Conservation (phyloP, 2,113 vertebrate genomes). For the Paradisaea rubra region DNA sequence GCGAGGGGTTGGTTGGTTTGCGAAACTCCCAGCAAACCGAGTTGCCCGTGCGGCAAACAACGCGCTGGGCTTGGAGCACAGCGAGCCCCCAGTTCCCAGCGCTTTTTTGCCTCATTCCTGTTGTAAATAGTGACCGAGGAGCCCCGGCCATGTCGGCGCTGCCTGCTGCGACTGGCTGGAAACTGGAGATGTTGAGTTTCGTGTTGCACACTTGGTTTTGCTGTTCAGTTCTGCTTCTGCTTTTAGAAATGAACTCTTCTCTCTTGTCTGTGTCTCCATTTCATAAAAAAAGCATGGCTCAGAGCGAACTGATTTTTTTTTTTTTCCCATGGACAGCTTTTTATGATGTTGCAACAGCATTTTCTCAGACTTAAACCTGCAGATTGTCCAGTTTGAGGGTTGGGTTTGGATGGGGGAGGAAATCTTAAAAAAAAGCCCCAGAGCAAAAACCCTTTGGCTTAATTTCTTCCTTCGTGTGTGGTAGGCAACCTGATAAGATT, state of each 20-base stretch:
- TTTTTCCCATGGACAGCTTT: neutral
- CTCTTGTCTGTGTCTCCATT: neutral
- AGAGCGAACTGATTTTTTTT: neutral
- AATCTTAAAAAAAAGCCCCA: neutral
- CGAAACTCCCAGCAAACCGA: neutral
- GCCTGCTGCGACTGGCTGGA: neutral
- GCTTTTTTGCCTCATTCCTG: neutral
- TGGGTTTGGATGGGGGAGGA: neutral
- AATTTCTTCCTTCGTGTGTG: neutral
- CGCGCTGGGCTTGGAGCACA: rapidly evolving
- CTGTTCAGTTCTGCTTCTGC: slow-evolving; percentile 3
- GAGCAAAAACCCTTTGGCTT: neutral
- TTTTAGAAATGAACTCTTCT: neutral
- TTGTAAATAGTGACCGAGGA: neutral
- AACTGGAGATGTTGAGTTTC: neutral
- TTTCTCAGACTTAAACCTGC: neutral
- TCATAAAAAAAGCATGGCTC: neutral
- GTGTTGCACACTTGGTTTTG: neutral
- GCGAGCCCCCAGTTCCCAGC: rapidly evolving
- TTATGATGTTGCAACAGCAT: neutral
- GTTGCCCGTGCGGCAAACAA: rapidly evolving
- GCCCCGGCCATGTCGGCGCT: neutral
- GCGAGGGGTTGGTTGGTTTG: neutral
- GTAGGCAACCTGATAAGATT: neutral
- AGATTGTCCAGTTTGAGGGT: neutral